phyloP scores from a whole-genome alignment of 1,140 invertebrate species.

The Orius insidiosus region DNA sequence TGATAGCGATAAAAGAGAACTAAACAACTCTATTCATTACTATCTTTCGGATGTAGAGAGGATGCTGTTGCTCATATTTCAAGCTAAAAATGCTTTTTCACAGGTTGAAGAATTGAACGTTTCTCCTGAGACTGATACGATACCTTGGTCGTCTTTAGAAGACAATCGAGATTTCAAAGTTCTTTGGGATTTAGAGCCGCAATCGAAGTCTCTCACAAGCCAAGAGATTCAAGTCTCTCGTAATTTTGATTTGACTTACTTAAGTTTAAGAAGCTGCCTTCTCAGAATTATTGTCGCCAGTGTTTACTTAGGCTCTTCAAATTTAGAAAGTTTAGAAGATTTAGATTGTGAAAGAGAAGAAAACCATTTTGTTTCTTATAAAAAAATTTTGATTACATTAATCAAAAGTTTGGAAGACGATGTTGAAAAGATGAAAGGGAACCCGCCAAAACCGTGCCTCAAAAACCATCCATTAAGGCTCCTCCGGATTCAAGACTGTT shows the following conservation, averaged over 20 bases:
- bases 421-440: slow-evolving; percentile 6
- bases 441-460: slow-evolving; percentile 5
- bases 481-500: slow-evolving; percentile 11
- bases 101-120: slow-evolving; percentile 23
- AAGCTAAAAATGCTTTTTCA: slow-evolving; percentile 25
- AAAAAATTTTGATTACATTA: not conserved
- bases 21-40: slow-evolving; percentile 71
- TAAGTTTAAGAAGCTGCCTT: slow-evolving; percentile 15
- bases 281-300: slow-evolving; percentile 9
- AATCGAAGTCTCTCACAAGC: slow-evolving; percentile 10
- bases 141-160: slow-evolving; percentile 30
- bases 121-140: slow-evolving; percentile 31
- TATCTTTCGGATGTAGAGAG: slow-evolving; percentile 57
- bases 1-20: slow-evolving; percentile 66
- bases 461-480: slow-evolving; percentile 6
- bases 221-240: slow-evolving; percentile 13
- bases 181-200: slow-evolving; percentile 16
- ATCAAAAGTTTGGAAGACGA: slow-evolving; percentile 3
- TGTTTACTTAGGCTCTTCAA: not conserved
- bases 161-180: slow-evolving; percentile 41
- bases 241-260: slow-evolving; percentile 13
- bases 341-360: slow-evolving; percentile 1
- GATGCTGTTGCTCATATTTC: slow-evolving; percentile 56
- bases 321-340: not conserved
- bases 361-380: slow-evolving; percentile 2